phyloP scores from a whole-genome alignment of 2,888 invertebrate species.

The Rotaria magnacalcarata region DNA sequence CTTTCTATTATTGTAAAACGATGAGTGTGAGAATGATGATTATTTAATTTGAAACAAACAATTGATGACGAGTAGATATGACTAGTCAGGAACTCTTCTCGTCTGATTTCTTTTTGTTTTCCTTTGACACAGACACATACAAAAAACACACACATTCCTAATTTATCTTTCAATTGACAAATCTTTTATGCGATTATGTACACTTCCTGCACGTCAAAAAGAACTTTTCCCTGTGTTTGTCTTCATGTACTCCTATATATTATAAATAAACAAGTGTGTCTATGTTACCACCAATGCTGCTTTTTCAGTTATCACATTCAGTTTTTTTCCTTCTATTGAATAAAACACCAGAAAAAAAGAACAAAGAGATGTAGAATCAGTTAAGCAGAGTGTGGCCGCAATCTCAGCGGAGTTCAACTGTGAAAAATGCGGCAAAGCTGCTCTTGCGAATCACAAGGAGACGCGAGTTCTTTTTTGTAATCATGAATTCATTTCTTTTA shows the following conservation, averaged over 20 bases:
- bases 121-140: background rate
- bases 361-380: no score
- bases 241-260: conserved; percentile 1
- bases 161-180: conserved; percentile 6
- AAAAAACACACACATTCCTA: background rate
- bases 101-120: background rate
- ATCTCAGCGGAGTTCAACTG: no score
- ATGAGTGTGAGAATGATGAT: conserved; percentile 1
- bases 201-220: background rate
- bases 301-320: background rate
- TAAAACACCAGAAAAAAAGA: no score
- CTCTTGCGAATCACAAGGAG: no score
- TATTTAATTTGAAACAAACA: background rate
- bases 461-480: no score
- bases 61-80: conserved; percentile 1
- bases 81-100: conserved; percentile 21
- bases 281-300: background rate
- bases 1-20: conserved; percentile 7
- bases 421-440: no score
- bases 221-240: background rate
- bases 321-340: background rate
- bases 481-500: no score
- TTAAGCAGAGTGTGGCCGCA: no score
- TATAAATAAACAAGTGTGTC: background rate
- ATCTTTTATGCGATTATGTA: background rate